Base-by-base conservation (phyloP, 2,113 vertebrate species). In the Toxotes jaculatrix region DNA sequence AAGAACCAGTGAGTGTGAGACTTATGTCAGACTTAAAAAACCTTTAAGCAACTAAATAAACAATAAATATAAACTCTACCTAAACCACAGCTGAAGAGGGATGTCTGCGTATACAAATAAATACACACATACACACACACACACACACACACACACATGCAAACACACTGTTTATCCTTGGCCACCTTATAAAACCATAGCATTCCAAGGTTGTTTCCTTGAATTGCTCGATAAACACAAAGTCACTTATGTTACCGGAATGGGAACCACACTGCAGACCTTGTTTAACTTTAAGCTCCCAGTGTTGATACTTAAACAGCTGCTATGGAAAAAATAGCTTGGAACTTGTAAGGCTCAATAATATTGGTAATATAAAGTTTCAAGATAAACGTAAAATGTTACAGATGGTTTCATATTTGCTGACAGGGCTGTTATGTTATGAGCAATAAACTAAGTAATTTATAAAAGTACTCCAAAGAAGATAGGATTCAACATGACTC, bases 191-290 rank as follows among this genome's bases (percentile, higher is more conserved):
- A 69, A 89, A 80, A 69, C 66, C 68, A 68, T 55, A 7, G 42
- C 57, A 79, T 80, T 88, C 86, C 77, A 65, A 32, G 19, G 43
- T 55, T 76, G 70, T 72, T 84, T 84, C 65, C 70, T 34, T 68
- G 59, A 83, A 63, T 21, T 42, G 31, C 51, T 64, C n/a, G 7
- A 77, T 85, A 85, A 88, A 87, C 79, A 85, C 75, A 73, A 67
- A 69, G 68, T 40, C 69, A 42, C 82, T 79, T 66, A 21, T 81
- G 64, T 73, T 81, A 73, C 65, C 21, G 66, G 74, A 87, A 89
- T 38, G 61, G 60, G 60, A 67, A 64, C 56, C 8, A 0, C 80
- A 74, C 40, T 45, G 60, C 70, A 84, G 59, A 74, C 57, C 14
- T 53, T 69, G 69, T 80, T 85, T 84, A 67, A 53, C 75, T 74